Conservation (phyloP, 2,888 invertebrate species). For the Argyra leucocephala region DNA sequence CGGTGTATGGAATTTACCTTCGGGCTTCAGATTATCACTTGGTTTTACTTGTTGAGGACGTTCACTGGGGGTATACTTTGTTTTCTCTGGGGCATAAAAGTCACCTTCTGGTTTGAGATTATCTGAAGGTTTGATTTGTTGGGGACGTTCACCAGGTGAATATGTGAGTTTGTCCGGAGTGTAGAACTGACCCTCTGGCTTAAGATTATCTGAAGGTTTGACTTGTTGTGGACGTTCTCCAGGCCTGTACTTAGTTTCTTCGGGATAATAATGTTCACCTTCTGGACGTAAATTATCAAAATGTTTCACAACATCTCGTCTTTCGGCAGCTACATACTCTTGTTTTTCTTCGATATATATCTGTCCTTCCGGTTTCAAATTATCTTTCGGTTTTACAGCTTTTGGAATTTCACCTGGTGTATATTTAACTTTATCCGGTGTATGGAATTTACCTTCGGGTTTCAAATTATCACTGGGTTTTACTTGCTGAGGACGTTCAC, state of each 20-base stretch:
- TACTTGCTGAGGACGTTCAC: slow-evolving; percentile 49
- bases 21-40: slow-evolving; percentile 46
- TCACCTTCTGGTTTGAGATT: slow-evolving; percentile 48
- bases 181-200: slow-evolving; percentile 44
- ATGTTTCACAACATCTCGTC: slow-evolving; percentile 43
- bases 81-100: slow-evolving; percentile 39
- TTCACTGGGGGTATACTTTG: slow-evolving; percentile 43
- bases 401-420: slow-evolving; percentile 45
- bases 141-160: slow-evolving; percentile 45
- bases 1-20: slow-evolving; percentile 39
- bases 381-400: slow-evolving; percentile 48
- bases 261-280: slow-evolving; percentile 47
- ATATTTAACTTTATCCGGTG: slow-evolving; percentile 37
- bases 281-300: slow-evolving; percentile 51
- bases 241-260: slow-evolving; percentile 47
- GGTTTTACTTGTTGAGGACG: slow-evolving; percentile 40
- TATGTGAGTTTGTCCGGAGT: slow-evolving; percentile 37
- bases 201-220: slow-evolving; percentile 33
- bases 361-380: slow-evolving; percentile 43
- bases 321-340: slow-evolving; percentile 40
- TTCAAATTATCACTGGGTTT: slow-evolving; percentile 53
- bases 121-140: slow-evolving; percentile 34
- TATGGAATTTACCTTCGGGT: slow-evolving; percentile 46
- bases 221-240: slow-evolving; percentile 44
- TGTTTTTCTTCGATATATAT: slow-evolving; percentile 41